A percentile compares a stretch with the other conserved stretches of the same genome.
phyloP scores from a whole-genome alignment of 1,140 invertebrate species.

The Drosophila orena region DNA sequence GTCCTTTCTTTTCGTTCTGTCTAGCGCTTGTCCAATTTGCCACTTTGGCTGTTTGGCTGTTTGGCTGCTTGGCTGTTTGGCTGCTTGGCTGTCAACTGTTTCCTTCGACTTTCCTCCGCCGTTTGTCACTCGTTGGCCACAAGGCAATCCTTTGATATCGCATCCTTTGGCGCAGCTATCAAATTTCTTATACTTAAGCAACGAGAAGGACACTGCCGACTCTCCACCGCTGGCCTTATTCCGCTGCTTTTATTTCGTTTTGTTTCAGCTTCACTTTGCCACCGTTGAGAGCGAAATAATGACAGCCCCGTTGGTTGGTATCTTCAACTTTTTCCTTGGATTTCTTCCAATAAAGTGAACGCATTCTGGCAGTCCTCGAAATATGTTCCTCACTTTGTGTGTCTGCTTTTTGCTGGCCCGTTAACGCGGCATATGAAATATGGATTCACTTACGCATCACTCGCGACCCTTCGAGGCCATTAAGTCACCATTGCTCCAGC shows the following conservation, averaged over 20 bases:
- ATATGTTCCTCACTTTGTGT: constrained; percentile 53
- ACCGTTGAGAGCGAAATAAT: constrained; percentile 54
- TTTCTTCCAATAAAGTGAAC: constrained; percentile 43
- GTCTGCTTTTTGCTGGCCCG: constrained; percentile 55
- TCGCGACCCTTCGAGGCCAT: constrained; percentile 68
- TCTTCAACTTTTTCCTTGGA: constrained; percentile 37
- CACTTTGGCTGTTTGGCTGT: constrained; percentile 46
- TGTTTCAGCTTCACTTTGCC: constrained; percentile 43
- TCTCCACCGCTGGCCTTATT: constrained; percentile 15
- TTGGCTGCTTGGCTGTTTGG: constrained; percentile 57
- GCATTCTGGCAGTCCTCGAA: constrained; percentile 25
- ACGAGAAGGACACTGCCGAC: constrained; percentile 51
- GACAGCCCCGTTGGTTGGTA: constrained; percentile 55
- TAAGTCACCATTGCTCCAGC: constrained; percentile 44
- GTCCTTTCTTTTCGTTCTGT: constrained; percentile 15
- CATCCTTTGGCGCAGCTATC: constrained; percentile 79
- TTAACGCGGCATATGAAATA: constrained; percentile 79
- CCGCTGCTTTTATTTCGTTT: constrained; percentile 38
- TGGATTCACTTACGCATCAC: constrained; percentile 83
- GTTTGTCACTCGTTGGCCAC: constrained; percentile 61
- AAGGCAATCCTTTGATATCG: constrained; percentile 77
- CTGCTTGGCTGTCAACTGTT: constrained; percentile 56
- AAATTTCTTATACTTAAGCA: constrained; percentile 53
- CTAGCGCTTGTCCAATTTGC: constrained; percentile 69
- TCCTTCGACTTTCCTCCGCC: constrained; percentile 40